These are phyloP conservation scores for Xylocopa sonorina DNA, from an alignment of 1,140 invertebrate species.

Conservation along the genomic window DNA sequence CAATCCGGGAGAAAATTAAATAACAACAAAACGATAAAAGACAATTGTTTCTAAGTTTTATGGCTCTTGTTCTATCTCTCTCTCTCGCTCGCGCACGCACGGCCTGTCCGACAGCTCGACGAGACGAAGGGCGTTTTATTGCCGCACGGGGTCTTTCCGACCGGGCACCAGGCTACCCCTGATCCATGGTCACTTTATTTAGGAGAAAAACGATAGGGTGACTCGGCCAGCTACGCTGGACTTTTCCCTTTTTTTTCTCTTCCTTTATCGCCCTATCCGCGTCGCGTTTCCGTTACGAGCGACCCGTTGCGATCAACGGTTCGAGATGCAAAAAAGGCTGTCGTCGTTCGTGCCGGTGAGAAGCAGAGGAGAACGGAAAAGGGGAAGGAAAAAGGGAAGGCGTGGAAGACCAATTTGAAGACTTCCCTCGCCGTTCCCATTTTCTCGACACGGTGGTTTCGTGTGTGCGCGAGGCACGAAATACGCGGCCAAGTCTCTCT, in stretches of 20 bases:
- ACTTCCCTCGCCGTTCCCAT: constrained; percentile 10
- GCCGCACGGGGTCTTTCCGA: constrained; percentile 56
- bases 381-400: no score
- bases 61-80: constrained; percentile 63
- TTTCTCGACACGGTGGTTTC: constrained; percentile 24
- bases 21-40: constrained; percentile 79
- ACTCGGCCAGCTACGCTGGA: constrained; percentile 52
- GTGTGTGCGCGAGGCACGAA: constrained; percentile 28
- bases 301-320: not conserved
- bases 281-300: not conserved
- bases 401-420: not conserved
- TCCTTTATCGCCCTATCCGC: no score
- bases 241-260: constrained; percentile 1
- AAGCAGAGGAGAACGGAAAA: not conserved
- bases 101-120: constrained; percentile 57
- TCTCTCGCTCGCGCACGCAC: no score
- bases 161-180: constrained; percentile 62
- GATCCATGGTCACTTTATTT: constrained; percentile 80
- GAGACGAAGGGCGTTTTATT: constrained; percentile 77
- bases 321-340: no score
- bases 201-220: constrained; percentile 69
- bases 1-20: constrained; percentile 73
- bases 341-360: not conserved
- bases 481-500: constrained; percentile 66
- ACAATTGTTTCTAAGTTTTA: constrained; percentile 79